These are phyloP conservation scores for Gordius sp. DNA, from an alignment of 2,888 invertebrate genomes.

Conservation along the genomic window DNA sequence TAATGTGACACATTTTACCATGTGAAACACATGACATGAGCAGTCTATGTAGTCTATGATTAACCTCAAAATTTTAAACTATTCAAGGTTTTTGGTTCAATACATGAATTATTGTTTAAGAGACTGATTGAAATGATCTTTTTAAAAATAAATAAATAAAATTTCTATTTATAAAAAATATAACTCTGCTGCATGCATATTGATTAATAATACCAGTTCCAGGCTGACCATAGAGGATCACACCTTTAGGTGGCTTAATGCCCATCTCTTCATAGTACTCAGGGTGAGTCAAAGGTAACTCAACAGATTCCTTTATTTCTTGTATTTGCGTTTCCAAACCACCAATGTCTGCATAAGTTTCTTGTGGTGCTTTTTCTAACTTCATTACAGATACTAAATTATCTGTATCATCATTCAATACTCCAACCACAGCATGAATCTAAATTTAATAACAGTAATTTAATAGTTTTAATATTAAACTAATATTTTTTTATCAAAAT, in stretches of 20 bases:
- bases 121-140: no score
- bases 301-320: constrained; percentile 75
- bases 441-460: constrained; percentile 24
- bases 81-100: no score
- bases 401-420: constrained; percentile 90
- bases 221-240: constrained; percentile 84
- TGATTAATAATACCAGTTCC: constrained; percentile 46
- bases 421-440: constrained; percentile 96
- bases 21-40: no score
- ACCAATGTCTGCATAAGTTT: constrained; percentile 19
- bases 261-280: constrained; percentile 99
- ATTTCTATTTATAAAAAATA: no score
- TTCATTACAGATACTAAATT: constrained; percentile 99
- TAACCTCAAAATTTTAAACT: no score
- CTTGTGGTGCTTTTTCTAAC: constrained; percentile 83
- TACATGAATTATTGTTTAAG: no score
- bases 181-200: no score
- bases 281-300: constrained; percentile 86
- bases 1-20: no score
- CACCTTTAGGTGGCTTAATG: constrained; percentile 94
- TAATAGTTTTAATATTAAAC: background rate
- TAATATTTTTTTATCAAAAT: background rate
- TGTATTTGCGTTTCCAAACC: constrained; percentile 19
- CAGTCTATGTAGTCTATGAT: no score
- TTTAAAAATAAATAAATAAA: no score